These are phyloP conservation scores for Procambarus virginalis DNA, from an alignment of 1,140 invertebrate species.

Conservation along the genomic window DNA sequence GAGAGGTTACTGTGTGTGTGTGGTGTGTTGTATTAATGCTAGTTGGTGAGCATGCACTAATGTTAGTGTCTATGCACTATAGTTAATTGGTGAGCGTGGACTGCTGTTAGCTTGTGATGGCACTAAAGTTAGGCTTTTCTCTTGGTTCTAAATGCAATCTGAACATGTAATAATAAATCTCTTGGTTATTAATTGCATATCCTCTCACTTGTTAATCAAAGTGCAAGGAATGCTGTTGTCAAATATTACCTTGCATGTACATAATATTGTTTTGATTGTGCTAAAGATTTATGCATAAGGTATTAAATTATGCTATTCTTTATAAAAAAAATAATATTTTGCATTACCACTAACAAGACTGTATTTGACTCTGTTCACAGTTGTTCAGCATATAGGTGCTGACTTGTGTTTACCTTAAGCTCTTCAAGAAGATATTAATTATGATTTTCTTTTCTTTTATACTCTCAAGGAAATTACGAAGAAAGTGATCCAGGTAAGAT, in stretches of 20 bases:
- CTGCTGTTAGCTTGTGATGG: too few species aligned
- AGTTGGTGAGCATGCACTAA: background rate
- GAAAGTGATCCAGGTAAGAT: conserved; percentile 61
- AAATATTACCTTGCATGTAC: background rate
- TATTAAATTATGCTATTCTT: background rate
- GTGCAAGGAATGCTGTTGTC: too few species aligned
- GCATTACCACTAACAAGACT: background rate
- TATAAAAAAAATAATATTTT: background rate
- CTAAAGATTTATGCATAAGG: background rate
- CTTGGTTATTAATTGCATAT: background rate
- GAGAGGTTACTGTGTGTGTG: too few species aligned
- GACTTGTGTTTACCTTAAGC: background rate
- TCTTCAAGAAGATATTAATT: conserved; percentile 25
- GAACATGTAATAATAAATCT: background rate
- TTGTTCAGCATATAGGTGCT: background rate
- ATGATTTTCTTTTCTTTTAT: conserved; percentile 37
- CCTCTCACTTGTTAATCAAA: background rate
- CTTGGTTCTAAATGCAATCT: background rate
- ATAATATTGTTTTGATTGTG: background rate
- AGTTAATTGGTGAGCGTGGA: background rate
- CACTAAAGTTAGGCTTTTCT: background rate
- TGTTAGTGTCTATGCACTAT: background rate
- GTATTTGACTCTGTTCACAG: background rate
- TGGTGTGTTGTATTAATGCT: too few species aligned
- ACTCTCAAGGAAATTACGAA: conserved; percentile 51